Evolutionary conservation across 2,888 invertebrate species (phyloP), one percentile per base, ranked within the genome.

Genomic region (Phaedon cochleariae): DNA sequence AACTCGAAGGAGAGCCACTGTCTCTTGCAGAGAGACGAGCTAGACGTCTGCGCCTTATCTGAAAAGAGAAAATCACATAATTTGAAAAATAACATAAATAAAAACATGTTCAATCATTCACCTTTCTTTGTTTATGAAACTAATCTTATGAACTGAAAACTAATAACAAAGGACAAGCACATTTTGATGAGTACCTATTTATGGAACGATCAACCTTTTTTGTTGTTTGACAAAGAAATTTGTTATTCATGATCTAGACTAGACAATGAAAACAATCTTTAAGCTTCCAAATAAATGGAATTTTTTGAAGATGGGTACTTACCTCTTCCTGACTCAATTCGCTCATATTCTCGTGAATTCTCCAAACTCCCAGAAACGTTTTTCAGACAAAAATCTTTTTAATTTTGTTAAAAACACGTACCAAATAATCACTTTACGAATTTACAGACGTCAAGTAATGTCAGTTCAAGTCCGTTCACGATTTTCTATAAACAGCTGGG

Each of bases 281-380:
- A 53, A 15, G 22, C 31, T 48, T 41, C 21, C 17, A 45, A 54
- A 29, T 21, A 46, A 31, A 31, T 18, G 17, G 45, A 20, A 26
- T 6, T 17, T 2, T 52, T 57, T 46, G 31, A 26, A 34, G 51
- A 53, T 82, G 82, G 83, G 82, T 65, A 86, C 90, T 89, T 86
- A 93, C 95, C 91, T 95, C 95, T 85, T 95, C 95, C 84, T 92
- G 93, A 81, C 91, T 92, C 77, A 95, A 86, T 88, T 95, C 94
- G 85, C 92, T 92, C 93, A 93, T 93, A 10, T 41, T 41, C 41
- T 34, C 2, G 12, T 34, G 68, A 77, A 82, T 71, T 62, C 48
- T 57, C 20, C 18, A 10, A 45, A 57, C 22, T 26, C 6, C 10
- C 15, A 57, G n/a, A 37, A 15, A n/a, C 31, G 54, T 34, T 54